These are phyloP conservation scores for Geodia barretti DNA, from an alignment of 37 sponge, comb jelly and placozoan genomes.

Conservation along the genomic window DNA sequence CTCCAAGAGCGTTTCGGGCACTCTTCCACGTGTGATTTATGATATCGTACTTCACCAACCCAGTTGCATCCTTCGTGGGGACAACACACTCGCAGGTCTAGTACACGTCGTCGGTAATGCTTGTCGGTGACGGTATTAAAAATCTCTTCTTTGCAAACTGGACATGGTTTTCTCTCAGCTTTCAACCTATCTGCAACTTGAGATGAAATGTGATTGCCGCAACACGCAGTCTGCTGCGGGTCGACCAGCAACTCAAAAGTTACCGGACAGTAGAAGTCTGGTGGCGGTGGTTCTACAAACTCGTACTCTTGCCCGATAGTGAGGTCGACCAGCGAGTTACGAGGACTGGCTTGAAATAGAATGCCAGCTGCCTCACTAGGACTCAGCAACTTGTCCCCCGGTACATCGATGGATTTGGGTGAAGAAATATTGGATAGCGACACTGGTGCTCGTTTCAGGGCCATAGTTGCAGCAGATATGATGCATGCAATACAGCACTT, in stretches of 20 bases:
- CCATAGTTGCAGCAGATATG: too few species aligned
- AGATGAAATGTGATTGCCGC: constrained; percentile 14
- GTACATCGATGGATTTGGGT: too few species aligned
- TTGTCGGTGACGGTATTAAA: constrained; percentile 19
- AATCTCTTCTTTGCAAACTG: neutral
- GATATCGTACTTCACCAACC: constrained; percentile 16
- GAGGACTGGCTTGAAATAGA: too few species aligned
- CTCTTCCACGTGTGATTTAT: constrained; percentile 9
- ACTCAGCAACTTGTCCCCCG: too few species aligned
- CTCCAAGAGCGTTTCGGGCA: constrained; percentile 27
- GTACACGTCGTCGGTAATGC: constrained; percentile 11
- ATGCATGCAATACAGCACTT: too few species aligned
- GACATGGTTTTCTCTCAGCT: constrained; percentile 2
- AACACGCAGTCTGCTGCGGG: constrained; percentile 18
- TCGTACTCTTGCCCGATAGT: constrained; percentile 2
- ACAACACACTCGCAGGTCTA: constrained; percentile 19
- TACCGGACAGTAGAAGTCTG: constrained; percentile 22
- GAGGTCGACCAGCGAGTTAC: neutral
- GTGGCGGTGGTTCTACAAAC: constrained; percentile 6
- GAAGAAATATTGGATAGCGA: too few species aligned
- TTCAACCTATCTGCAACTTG: neutral
- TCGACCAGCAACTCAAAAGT: constrained; percentile 14
- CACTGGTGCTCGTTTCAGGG: too few species aligned
- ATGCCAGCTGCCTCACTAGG: too few species aligned
- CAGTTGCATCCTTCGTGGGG: constrained; percentile 48